Conservation (phyloP, 2,797 vertebrate genomes). For the Pogoniulus pusillus region DNA sequence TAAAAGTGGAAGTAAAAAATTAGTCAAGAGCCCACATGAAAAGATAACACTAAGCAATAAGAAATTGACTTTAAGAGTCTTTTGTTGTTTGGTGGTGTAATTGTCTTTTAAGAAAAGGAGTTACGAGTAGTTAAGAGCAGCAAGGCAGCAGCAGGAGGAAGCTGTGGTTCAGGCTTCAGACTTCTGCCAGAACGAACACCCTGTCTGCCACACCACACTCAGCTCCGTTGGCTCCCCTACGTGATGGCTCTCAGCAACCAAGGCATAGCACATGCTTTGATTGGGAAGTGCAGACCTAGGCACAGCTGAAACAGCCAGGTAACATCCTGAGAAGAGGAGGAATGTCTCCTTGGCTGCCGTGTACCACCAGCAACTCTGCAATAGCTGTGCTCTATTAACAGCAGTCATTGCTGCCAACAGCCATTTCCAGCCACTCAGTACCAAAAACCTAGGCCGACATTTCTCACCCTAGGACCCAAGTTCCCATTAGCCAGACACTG, state of each 20-base stretch:
- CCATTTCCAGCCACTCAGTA: not conserved
- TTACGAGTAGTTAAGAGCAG: not conserved
- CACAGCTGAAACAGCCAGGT: not conserved
- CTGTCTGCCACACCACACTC: not conserved
- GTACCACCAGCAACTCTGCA: not conserved
- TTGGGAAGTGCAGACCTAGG: not conserved
- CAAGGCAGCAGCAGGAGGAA: not conserved
- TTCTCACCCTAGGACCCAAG: not conserved
- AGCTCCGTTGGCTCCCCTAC: not conserved
- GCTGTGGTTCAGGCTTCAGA: not conserved
- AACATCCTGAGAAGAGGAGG: fast-evolving
- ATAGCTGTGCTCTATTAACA: not conserved
- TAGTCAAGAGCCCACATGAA: constrained; percentile 73
- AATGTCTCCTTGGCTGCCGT: too few relatives aligned
- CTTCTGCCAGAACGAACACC: not conserved
- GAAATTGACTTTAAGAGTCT: not conserved
- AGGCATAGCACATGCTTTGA: not conserved
- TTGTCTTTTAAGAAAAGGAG: not conserved
- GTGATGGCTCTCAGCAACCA: not conserved
- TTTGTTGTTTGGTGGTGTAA: too few relatives aligned
- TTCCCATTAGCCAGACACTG: not conserved
- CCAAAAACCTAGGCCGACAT: not conserved
- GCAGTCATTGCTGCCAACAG: not conserved
- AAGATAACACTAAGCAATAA: constrained; percentile 16
- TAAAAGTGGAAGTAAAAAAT: constrained; percentile 63